These are phyloP conservation scores for Perognathus longimembris DNA, from an alignment of 2,113 vertebrate species.

Conservation along the genomic window DNA sequence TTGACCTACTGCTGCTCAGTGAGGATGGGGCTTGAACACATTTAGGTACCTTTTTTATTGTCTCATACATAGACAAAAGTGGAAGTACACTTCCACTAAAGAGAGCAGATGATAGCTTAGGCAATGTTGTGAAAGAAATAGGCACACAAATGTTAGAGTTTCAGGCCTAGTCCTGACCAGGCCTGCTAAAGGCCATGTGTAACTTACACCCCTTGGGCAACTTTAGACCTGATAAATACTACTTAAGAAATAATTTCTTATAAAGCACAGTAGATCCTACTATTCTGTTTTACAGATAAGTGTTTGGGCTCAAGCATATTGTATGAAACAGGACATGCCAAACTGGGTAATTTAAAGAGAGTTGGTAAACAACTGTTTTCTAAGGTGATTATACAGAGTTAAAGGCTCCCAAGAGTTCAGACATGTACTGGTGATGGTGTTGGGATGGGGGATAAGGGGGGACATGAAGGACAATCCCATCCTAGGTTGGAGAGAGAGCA, in stretches of 20 bases:
- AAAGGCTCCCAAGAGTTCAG: accelerated
- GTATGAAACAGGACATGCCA: constrained; percentile 10
- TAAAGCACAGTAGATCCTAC: neutral
- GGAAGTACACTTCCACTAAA: neutral
- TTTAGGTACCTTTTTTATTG: neutral
- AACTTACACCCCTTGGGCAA: neutral
- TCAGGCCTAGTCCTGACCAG: too few species aligned
- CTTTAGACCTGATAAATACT: neutral
- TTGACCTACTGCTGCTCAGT: neutral
- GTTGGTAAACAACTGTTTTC: neutral
- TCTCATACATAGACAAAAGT: neutral
- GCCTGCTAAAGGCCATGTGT: neutral
- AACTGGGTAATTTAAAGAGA: neutral
- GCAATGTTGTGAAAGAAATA: neutral
- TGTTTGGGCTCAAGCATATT: neutral
- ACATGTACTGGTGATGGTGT: too few species aligned
- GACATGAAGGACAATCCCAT: too few species aligned
- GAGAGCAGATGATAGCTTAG: neutral
- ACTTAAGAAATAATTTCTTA: neutral
- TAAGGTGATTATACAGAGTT: too few species aligned
- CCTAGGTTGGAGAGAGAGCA: too few species aligned
- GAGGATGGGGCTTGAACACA: neutral
- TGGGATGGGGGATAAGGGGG: too few species aligned
- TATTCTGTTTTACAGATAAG: constrained; percentile 9
- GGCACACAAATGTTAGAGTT: neutral